Conservation (phyloP, 2,888 invertebrate genomes). For the Pardosa pseudoannulata region DNA sequence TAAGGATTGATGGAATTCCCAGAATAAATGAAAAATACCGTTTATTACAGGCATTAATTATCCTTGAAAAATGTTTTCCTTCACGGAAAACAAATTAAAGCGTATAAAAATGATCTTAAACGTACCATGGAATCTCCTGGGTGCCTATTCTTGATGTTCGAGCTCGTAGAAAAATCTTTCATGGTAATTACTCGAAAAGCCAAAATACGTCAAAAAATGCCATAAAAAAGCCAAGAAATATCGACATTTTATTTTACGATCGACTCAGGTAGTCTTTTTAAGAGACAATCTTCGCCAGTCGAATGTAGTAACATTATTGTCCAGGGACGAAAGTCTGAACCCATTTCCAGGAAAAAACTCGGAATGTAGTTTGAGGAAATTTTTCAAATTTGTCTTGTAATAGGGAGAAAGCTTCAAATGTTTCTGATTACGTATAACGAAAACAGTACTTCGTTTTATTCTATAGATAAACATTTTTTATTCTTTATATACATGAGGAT, state of each 20-base stretch:
- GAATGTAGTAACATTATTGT: not conserved
- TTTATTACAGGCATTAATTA: too few species aligned
- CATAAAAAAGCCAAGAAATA: constrained; percentile 5
- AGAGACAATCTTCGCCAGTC: not conserved
- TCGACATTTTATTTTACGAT: not conserved
- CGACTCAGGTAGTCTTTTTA: not conserved
- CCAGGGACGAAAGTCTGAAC: not conserved
- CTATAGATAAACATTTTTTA: too few species aligned
- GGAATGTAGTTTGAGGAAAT: not conserved
- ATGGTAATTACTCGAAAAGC: not conserved
- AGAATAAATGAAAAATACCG: too few species aligned
- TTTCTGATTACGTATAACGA: too few species aligned
- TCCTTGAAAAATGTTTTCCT: too few species aligned
- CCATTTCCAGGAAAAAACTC: not conserved
- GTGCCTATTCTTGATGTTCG: not conserved
- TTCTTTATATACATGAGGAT: too few species aligned
- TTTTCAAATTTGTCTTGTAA: too few species aligned
- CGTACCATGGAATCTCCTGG: not conserved
- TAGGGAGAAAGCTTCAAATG: too few species aligned
- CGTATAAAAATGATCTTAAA: not conserved
- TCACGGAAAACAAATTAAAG: too few species aligned
- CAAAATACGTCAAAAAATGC: not conserved
- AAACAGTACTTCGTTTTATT: too few species aligned
- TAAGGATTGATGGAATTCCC: too few species aligned
- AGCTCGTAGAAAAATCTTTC: not conserved